Conservation (phyloP, 2,797 vertebrate species). For the Thalassophryne amazonica region DNA sequence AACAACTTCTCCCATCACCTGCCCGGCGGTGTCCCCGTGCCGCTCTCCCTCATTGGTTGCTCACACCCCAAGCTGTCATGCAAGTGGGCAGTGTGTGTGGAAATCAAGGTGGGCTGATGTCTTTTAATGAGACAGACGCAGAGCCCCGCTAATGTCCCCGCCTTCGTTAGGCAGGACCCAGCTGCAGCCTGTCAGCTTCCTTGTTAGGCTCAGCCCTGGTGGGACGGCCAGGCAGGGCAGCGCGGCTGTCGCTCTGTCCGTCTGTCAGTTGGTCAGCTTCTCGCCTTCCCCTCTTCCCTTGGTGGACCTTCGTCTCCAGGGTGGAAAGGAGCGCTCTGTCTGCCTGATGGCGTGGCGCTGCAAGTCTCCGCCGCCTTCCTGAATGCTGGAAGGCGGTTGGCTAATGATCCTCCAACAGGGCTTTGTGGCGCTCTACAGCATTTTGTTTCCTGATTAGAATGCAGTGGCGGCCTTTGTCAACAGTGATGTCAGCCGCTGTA, state of each 20-base stretch:
- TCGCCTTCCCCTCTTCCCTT: constrained; percentile 85
- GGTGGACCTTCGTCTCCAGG: constrained; percentile 85
- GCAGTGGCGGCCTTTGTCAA: constrained; percentile 92
- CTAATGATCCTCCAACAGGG: constrained; percentile 90
- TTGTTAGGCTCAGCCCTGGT: constrained; percentile 76
- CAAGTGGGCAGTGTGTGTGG: constrained; percentile 81
- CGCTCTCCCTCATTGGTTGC: constrained; percentile 76
- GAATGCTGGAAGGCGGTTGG: constrained; percentile 77
- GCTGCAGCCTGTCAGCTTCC: constrained; percentile 94
- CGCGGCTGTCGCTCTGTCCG: constrained; percentile 82
- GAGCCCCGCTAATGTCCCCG: constrained; percentile 93
- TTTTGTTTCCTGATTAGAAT: constrained; percentile 99
- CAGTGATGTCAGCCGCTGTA: constrained; percentile 88
- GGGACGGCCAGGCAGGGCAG: constrained; percentile 61
- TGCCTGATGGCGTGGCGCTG: constrained; percentile 84
- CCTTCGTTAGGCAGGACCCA: constrained; percentile 92
- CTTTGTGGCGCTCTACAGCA: constrained; percentile 80
- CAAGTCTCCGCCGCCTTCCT: constrained; percentile 66
- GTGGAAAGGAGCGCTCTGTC: constrained; percentile 74
- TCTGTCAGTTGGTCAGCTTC: constrained; percentile 84
- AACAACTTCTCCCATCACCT: constrained; percentile 77
- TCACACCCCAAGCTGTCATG: constrained; percentile 90
- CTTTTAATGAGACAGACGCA: constrained; percentile 99
- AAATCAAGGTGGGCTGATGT: constrained; percentile 98
- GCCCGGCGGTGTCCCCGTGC: constrained; percentile 68